Base-by-base conservation (phyloP, 2,797 vertebrate genomes). In the Huso huso region DNA sequence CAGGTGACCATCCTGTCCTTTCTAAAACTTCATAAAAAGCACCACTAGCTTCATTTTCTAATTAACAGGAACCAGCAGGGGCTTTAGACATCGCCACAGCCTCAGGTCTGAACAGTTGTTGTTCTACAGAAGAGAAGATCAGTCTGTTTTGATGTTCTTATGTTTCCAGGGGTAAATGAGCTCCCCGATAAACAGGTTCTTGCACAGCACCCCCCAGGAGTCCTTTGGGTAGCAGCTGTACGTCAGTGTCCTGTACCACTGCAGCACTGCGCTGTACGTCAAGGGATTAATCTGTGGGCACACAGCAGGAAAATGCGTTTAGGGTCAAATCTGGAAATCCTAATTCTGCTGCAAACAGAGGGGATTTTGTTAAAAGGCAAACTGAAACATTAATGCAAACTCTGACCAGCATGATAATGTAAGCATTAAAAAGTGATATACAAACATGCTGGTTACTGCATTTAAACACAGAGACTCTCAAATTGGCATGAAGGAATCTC, bases 131-230 rank as follows among this genome's bases (percentile, higher is more conserved):
- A 37, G 37, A 58, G 67, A 63, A 53, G n/a, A 18, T 93, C 79
- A 98, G 73, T 95, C 92, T 10, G 86, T 85, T 80, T 96, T 96
- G 76, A 89, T 86, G 77, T 71, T 87, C 83, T 93, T 95, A 77
- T 92, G 93, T 70, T 85, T 95, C 96, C 96, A 99, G 64, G 96
- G 96, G 75, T 96, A 98, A 78, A 99, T 88, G 52, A 99, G 89
- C 80, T 98, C 93, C 58, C 96, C 96, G 0, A 96, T 83, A 76
- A 98, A 95, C 66, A 98, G 90, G 70, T 97, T 98, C 82, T 92
- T 92, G 80, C 91, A 88, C 77, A 99, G 84, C 0, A 90, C 87
- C 0, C 70, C 72, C 96, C 96, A 98, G 7, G 96, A 95, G 80
- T 97, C 93, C 78, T 79, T 92, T 49, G 95, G 95, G 79, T 92